Percentiles rank a stretch among this genome's conserved stretches.
These are phyloP conservation scores for Ctenomys sociabilis DNA, from an alignment of 2,113 vertebrate genomes.

Conservation along the genomic window DNA sequence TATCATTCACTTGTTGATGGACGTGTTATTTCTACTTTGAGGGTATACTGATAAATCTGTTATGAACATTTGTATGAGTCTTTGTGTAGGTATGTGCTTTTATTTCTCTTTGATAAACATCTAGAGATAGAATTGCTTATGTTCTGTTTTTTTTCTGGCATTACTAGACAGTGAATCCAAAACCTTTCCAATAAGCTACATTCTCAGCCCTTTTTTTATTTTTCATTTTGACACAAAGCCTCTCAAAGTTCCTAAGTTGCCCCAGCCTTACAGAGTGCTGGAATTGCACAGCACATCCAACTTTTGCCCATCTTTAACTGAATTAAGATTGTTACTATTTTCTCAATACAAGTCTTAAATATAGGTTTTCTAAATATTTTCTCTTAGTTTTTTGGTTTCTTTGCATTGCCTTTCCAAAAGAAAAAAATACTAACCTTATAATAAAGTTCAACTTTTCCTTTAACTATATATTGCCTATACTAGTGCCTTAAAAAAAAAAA, in stretches of 20 bases:
- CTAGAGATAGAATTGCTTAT: background rate
- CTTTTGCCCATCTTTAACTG: conserved; percentile 14
- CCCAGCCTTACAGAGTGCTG: background rate
- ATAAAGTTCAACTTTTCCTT: background rate
- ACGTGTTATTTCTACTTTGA: background rate
- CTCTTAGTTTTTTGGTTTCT: conserved; percentile 24
- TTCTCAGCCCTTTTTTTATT: background rate
- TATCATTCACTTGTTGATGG: background rate
- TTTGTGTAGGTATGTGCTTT: background rate
- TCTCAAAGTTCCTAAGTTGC: background rate
- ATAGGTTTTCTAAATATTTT: background rate
- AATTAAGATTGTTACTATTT: background rate
- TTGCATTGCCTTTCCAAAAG: background rate
- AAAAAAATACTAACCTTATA: conserved; percentile 39
- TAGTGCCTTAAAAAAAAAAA: background rate
- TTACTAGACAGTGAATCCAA: background rate
- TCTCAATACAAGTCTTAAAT: background rate
- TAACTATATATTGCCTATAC: background rate
- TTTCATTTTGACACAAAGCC: background rate
- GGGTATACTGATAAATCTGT: background rate
- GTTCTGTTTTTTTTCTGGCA: background rate
- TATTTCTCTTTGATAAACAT: conserved; percentile 10
- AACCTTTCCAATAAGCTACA: background rate
- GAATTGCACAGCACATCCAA: no score
- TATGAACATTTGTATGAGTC: background rate